Evolutionary conservation across 2,888 invertebrate species (phyloP).

Genomic region (Diloba caeruleocephala): DNA sequence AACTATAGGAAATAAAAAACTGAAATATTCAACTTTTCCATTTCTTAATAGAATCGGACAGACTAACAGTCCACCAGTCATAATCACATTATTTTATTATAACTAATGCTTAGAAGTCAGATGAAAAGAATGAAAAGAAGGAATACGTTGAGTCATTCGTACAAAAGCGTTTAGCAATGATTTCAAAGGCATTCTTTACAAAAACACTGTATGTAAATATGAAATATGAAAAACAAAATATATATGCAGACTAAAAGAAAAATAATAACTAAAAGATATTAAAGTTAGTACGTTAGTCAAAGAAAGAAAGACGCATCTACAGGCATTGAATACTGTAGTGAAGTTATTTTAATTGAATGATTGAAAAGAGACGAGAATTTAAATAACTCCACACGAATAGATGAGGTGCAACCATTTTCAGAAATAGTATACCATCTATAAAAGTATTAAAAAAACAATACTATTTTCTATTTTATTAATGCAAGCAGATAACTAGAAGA

Average conservation of each 20-base stretch:
- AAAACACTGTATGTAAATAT: background rate
- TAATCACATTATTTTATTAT: too few species aligned
- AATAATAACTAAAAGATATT: slow-evolving; percentile 25
- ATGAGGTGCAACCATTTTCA: slow-evolving; percentile 7
- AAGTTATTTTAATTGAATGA: slow-evolving; percentile 8
- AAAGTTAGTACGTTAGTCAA: slow-evolving; percentile 50
- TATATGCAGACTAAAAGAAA: slow-evolving; percentile 24
- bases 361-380: background rate
- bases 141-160: too few species aligned
- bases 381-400: slow-evolving; percentile 14
- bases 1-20: too few species aligned
- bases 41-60: too few species aligned
- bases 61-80: too few species aligned
- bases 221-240: background rate
- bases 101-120: too few species aligned
- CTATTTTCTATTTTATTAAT: too few species aligned
- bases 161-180: too few species aligned
- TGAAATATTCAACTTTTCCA: too few species aligned
- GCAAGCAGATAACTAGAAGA: background rate
- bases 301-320: slow-evolving; percentile 46
- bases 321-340: slow-evolving; percentile 24
- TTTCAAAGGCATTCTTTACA: background rate
- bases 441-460: too few species aligned
- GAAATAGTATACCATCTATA: background rate
- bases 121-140: too few species aligned